These are phyloP conservation scores for Asarcornis scutulata DNA, from an alignment of 2,113 vertebrate genomes.

Conservation along the genomic window DNA sequence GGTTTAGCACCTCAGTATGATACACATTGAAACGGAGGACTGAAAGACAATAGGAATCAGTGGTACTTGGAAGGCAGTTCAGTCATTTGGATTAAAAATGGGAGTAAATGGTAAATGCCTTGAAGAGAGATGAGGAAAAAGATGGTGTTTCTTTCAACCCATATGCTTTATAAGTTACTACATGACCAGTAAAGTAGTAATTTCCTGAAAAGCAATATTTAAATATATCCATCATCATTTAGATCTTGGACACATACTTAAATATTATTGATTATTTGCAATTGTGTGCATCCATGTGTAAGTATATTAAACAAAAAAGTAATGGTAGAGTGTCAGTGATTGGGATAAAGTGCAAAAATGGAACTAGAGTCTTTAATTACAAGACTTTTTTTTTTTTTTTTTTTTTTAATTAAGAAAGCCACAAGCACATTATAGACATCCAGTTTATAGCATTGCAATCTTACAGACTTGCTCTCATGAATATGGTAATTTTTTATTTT, in stretches of 20 bases:
- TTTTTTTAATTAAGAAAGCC: slow-evolving; percentile 84
- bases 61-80: slow-evolving; percentile 32
- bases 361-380: slow-evolving; percentile 81
- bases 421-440: slow-evolving; percentile 84
- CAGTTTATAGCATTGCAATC: slow-evolving; percentile 84
- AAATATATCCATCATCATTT: slow-evolving; percentile 85
- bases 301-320: slow-evolving; percentile 78
- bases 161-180: slow-evolving; percentile 65
- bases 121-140: slow-evolving; percentile 47
- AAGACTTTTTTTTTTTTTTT: slow-evolving; percentile 45
- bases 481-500: slow-evolving; percentile 89
- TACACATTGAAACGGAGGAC: slow-evolving; percentile 2
- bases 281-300: slow-evolving; percentile 83
- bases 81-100: slow-evolving; percentile 42
- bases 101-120: slow-evolving; percentile 42
- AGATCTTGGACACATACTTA: slow-evolving; percentile 81
- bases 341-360: slow-evolving; percentile 76
- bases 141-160: slow-evolving; percentile 60
- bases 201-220: slow-evolving; percentile 79
- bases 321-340: slow-evolving; percentile 65
- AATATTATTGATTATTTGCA: slow-evolving; percentile 86
- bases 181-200: slow-evolving; percentile 76
- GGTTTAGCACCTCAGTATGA: slow-evolving; percentile 29
- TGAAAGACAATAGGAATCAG: slow-evolving; percentile 38
- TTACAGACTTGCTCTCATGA: slow-evolving; percentile 83